Base-by-base conservation (phyloP, 2,113 vertebrate genomes). In the Catharus minimus region DNA sequence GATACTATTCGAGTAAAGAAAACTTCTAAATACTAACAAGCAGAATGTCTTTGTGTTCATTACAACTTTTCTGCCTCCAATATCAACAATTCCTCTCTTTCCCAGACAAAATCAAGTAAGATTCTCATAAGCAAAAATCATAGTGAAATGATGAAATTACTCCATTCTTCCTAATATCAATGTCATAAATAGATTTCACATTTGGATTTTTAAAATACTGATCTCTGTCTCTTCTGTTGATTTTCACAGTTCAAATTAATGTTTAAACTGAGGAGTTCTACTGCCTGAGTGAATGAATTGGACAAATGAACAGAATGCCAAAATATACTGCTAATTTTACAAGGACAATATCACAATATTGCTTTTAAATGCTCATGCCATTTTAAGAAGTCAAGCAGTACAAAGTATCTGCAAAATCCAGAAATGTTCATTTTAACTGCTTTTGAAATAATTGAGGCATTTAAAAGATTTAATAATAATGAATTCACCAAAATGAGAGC, bases 391-490 rank as follows among this genome's bases (percentile, higher is more conserved):
- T 15, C 47, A 64, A 77, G 72, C 28, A 83, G 39, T 8, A 32
- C 15, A 57, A 89, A 79, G 28, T n/a, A 90, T 57, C 46, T 77
- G 46, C 56, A 75, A 94, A 90, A 28, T 49, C 68, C 94, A 38
- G 61, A 47, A 57, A 77, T 15, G 7, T 22, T 94, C 0, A 55
- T 72, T 91, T 78, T 61, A 93, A 64, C 28, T 49, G 60, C 32
- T 61, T 84, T 85, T 58, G 28, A 90, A 87, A 90, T 50, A 94
- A 92, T 3, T 27, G 53, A 90, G 66, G 43, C 71, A 91, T 82
- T 95, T 43, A 72, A 75, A 81, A 86, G 92, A 74, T 83, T 75
- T 90, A 78, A 85, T 44, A 94, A 85, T 91, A 95, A 95, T 38
- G 24, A 88, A 82, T 79, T 46, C 77, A 74, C 33, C 53, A 86